Conservation (phyloP, 2,888 invertebrate genomes). For the Lithophane semibrunnea region DNA sequence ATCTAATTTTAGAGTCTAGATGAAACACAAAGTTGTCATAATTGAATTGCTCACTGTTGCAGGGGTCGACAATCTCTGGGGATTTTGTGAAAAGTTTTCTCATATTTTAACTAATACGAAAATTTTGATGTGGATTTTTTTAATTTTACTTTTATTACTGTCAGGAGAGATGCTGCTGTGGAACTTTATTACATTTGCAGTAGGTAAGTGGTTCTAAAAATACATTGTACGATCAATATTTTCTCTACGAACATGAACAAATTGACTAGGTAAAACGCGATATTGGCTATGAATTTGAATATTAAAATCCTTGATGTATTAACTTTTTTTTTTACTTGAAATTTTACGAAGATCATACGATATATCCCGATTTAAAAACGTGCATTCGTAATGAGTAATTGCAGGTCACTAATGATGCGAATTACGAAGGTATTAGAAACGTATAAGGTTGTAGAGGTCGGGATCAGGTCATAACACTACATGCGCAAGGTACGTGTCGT, state of each 20-base stretch:
- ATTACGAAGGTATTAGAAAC: too few species aligned
- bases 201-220: background rate
- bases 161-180: background rate
- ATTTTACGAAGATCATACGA: too few species aligned
- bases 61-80: constrained; percentile 31
- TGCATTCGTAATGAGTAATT: too few species aligned
- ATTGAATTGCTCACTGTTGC: constrained; percentile 28
- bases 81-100: constrained; percentile 35
- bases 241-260: background rate
- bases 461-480: too few species aligned
- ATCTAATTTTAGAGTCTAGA: constrained; percentile 30
- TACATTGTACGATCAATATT: background rate
- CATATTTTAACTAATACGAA: constrained; percentile 17
- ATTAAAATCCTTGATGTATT: too few species aligned
- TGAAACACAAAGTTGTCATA: constrained; percentile 3
- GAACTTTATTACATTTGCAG: background rate
- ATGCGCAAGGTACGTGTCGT: too few species aligned
- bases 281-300: background rate
- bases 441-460: too few species aligned
- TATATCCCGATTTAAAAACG: too few species aligned
- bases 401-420: too few species aligned
- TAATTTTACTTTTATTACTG: constrained; percentile 26
- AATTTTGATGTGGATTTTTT: constrained; percentile 6
- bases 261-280: background rate
- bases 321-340: too few species aligned